Evolutionary conservation across 2,113 vertebrate species (phyloP), one percentile per base, ranked within the genome.

Genomic region (Dromas ardeola): DNA sequence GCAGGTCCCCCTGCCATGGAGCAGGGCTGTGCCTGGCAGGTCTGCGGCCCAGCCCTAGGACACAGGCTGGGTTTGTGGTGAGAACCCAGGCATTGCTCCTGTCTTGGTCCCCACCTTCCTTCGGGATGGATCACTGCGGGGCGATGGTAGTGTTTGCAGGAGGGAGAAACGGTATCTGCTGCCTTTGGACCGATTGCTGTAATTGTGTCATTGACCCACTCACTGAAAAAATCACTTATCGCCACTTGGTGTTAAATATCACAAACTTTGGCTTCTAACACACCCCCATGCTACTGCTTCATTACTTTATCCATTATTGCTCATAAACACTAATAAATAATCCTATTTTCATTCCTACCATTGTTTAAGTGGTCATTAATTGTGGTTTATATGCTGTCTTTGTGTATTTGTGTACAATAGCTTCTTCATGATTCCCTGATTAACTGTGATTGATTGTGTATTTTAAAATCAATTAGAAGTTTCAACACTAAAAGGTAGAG

Each of bases 391-490:
- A 72, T 19, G 81, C 96, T 97, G 95, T 96, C 97, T 91, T 69
- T 90, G 78, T 5, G 26, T 81, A 91, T 97, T 95, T 97, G 93
- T 71, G 71, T 89, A 94, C 71, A 20, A 94, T 90, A 73, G 96
- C 89, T 82, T 97, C 96, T 96, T 95, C 93, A 91, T 88, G 84
- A 95, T 95, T 70, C 93, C 81, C 96, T 96, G 96, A 96, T 97
- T 97, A 97, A 96, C 87, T 71, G 89, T 96, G 96, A 96, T 97
- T 93, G 88, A 97, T 96, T 55, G 81, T 34, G 72, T 82, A 70
- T 73, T 91, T 96, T 93, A 94, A 86, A 97, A 96, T 95, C 97
- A 97, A 97, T 97, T 98, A 97, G 96, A 98, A 83, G 90, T 97
- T 97, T 94, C 83, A 81, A 42, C 59, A 34, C 81, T 93, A 89